phyloP scores from a whole-genome alignment of 2,113 vertebrate genomes.

The Lycocorax pyrrhopterus region DNA sequence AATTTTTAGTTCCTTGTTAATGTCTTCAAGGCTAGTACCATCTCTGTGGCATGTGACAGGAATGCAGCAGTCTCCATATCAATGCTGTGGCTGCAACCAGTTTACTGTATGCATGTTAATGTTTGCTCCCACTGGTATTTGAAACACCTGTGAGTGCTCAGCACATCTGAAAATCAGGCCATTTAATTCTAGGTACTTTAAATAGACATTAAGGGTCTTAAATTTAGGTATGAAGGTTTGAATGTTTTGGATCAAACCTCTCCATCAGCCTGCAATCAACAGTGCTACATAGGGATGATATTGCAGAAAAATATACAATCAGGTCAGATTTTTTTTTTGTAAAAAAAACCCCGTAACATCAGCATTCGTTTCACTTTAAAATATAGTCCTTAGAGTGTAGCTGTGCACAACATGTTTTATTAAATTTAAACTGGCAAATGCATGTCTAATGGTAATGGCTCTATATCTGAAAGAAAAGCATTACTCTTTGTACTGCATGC shows the following conservation, averaged over 20 bases:
- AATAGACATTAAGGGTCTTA: constrained; percentile 1
- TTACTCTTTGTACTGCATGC: background rate
- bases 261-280: background rate
- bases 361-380: background rate
- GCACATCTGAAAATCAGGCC: constrained; percentile 13
- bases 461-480: background rate
- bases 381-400: background rate
- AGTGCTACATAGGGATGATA: background rate
- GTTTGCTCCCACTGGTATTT: background rate
- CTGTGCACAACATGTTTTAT: background rate
- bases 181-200: constrained; percentile 24
- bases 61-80: background rate
- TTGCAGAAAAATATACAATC: background rate
- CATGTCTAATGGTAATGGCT: background rate
- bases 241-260: background rate
- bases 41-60: background rate
- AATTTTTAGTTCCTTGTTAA: background rate
- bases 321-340: background rate
- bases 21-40: background rate
- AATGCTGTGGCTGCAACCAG: background rate
- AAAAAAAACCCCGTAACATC: background rate
- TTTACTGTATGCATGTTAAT: background rate
- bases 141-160: constrained; percentile 8
- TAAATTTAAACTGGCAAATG: background rate
- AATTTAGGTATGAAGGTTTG: background rate